These are phyloP conservation scores for Eulemur albifrons DNA, from an alignment of 2,797 vertebrate species.

Conservation along the genomic window DNA sequence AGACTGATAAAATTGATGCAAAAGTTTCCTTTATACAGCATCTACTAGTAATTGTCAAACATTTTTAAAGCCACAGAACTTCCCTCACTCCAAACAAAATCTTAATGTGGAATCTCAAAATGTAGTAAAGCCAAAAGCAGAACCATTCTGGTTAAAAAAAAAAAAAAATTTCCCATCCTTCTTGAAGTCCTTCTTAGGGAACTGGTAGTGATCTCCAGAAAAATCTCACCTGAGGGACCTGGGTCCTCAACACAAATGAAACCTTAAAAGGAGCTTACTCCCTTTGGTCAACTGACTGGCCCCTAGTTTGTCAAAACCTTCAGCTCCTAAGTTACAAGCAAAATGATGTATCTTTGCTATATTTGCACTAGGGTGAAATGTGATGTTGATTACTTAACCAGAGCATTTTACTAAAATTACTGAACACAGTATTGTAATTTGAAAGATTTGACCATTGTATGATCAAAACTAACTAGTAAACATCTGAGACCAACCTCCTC, in stretches of 20 bases:
- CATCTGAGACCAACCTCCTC: neutral
- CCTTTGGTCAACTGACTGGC: neutral
- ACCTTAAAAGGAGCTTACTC: neutral
- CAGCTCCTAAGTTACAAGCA: neutral
- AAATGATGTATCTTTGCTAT: neutral
- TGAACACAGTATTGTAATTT: neutral
- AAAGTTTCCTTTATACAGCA: neutral
- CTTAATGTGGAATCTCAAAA: neutral
- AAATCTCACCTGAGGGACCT: neutral
- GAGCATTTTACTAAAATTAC: neutral
- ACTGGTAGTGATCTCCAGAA: neutral
- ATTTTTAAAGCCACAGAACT: slow-evolving; percentile 2
- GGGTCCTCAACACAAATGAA: neutral
- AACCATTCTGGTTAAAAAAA: neutral
- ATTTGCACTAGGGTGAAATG: neutral
- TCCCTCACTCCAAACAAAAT: slow-evolving; percentile 1
- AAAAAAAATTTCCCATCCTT: neutral
- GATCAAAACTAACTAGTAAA: neutral
- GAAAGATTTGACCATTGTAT: neutral
- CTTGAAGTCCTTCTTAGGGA: neutral
- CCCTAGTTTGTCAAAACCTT: neutral
- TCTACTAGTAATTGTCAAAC: neutral
- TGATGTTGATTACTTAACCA: slow-evolving; percentile 9
- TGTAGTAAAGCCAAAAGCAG: neutral
- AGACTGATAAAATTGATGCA: neutral